Percentiles rank a stretch among this genome's conserved stretches.
These are phyloP conservation scores for Caenorhabditis sulstoni DNA, from an alignment of 2,888 invertebrate species.

Conservation along the genomic window DNA sequence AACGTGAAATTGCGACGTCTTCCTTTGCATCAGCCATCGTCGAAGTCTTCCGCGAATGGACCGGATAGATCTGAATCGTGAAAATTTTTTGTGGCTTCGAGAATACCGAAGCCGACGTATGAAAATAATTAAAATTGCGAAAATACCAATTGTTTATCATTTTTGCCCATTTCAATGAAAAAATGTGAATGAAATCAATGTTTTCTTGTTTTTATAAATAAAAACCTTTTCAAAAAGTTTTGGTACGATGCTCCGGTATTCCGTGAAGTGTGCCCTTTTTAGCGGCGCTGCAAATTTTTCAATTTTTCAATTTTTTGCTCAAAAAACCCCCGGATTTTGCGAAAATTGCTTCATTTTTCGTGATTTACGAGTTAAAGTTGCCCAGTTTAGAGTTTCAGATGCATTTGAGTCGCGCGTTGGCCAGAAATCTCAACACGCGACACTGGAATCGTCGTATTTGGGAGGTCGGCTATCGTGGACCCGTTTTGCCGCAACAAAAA, in stretches of 20 bases:
- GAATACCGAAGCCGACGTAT: no score
- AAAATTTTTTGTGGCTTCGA: no score
- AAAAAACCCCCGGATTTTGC: not conserved
- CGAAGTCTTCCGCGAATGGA: no score
- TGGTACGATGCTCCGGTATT: not conserved
- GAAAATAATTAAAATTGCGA: no score
- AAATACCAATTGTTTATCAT: no score
- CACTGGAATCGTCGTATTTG: conserved; percentile 79
- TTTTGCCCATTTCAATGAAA: no score
- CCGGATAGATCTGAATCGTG: no score
- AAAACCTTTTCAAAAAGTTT: not conserved
- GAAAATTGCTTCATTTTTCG: not conserved
- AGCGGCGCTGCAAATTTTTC: no score
- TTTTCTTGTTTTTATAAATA: conserved; percentile 1
- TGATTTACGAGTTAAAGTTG: not conserved
- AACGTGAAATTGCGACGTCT: no score
- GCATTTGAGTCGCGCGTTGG: conserved; percentile 59
- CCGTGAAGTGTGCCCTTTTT: not conserved
- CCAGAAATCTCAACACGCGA: conserved; percentile 72
- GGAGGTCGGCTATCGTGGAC: conserved; percentile 79
- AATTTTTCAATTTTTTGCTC: not conserved
- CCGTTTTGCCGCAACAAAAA: conserved; percentile 74
- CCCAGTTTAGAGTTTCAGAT: conserved; percentile 46
- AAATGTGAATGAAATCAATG: no score
- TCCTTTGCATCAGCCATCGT: no score